Evolutionary conservation across 2,888 invertebrate species (phyloP).

Genomic region (Electrophaes corylata): DNA sequence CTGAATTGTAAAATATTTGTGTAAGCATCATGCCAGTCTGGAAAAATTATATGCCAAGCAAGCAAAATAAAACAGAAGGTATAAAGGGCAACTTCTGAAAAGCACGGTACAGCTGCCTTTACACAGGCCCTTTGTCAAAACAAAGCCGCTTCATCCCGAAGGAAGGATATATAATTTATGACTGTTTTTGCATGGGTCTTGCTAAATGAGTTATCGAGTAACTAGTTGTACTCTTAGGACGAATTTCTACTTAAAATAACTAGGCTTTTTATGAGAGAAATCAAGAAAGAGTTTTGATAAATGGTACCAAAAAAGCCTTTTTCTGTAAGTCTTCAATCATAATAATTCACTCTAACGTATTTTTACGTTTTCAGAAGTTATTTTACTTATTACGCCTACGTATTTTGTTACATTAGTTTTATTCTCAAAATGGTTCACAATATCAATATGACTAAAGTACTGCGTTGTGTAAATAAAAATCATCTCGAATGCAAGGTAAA

Average conservation of each 20-base stretch:
- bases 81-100: not conserved
- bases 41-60: not conserved
- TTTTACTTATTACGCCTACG: too few species aligned
- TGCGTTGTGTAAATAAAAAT: too few species aligned
- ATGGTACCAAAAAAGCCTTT: not conserved
- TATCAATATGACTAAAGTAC: too few species aligned
- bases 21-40: not conserved
- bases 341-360: not conserved
- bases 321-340: not conserved
- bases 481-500: too few species aligned
- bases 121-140: slow-evolving; percentile 6
- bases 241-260: not conserved
- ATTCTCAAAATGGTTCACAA: too few species aligned
- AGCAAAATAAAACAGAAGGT: not conserved
- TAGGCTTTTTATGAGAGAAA: not conserved
- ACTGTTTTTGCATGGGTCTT: not conserved
- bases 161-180: slow-evolving; percentile 10
- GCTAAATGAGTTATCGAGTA: not conserved
- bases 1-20: too few species aligned
- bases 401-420: too few species aligned
- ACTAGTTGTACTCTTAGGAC: not conserved
- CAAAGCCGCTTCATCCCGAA: slow-evolving; percentile 7
- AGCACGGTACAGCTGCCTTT: not conserved
- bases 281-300: not conserved
- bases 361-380: not conserved